Conservation (phyloP, 2,113 vertebrate genomes). For the Holacanthus passer region DNA sequence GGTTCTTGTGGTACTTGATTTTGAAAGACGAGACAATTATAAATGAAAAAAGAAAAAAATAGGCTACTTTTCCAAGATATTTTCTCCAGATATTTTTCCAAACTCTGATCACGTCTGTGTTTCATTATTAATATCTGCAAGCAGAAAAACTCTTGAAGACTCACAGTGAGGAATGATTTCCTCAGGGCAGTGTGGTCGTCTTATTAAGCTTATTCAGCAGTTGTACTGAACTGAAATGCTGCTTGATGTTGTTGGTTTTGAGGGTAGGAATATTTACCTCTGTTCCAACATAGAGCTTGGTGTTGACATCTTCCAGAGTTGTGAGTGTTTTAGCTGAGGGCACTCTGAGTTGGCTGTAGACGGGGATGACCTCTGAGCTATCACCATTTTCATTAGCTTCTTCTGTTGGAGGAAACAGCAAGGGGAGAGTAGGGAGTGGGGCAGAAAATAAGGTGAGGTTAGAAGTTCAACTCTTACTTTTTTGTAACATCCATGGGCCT, state of each 20-base stretch:
- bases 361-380: constrained; percentile 32
- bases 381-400: constrained; percentile 49
- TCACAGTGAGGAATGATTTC: neutral
- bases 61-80: no score
- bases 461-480: neutral
- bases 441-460: neutral
- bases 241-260: neutral
- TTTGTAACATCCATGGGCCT: neutral
- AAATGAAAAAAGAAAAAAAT: neutral
- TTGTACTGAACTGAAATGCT: neutral
- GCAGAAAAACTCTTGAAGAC: neutral
- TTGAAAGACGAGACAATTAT: neutral
- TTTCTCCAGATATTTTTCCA: neutral
- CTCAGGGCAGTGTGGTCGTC: neutral
- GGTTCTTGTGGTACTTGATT: neutral
- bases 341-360: constrained; percentile 75
- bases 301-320: constrained; percentile 84
- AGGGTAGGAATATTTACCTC: constrained; percentile 83
- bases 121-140: neutral
- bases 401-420: constrained; percentile 68
- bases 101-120: neutral
- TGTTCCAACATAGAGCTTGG: constrained; percentile 88
- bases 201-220: neutral
- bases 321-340: constrained; percentile 78
- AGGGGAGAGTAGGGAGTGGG: neutral